Evolutionary conservation across 2,797 vertebrate species (phyloP).

Genomic region (Setipinna tenuifilis): DNA sequence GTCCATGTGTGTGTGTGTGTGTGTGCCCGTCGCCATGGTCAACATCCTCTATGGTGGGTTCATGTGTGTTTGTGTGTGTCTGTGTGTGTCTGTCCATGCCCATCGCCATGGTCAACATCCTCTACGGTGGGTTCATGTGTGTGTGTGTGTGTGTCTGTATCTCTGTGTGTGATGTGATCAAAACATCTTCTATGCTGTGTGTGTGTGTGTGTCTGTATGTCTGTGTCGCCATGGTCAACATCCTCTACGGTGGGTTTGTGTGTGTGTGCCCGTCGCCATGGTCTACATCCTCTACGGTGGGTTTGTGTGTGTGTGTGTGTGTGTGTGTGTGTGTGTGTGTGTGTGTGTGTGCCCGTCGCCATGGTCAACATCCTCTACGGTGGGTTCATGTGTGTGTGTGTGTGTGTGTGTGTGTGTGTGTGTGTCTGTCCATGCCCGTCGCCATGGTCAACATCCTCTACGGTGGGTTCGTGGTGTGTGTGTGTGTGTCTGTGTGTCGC

Average conservation of each 20-base stretch:
- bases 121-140: conserved; percentile 84
- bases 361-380: conserved; percentile 95
- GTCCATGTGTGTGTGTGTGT: conserved; percentile 48
- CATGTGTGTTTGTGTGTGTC: background rate
- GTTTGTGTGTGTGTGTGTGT: conserved; percentile 48
- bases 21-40: conserved; percentile 90
- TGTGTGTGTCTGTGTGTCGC: too few species aligned
- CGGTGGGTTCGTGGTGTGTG: conserved; percentile 85
- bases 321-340: too few species aligned
- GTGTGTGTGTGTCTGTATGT: conserved; percentile 90
- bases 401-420: background rate
- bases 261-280: conserved; percentile 88
- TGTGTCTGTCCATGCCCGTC: conserved; percentile 97
- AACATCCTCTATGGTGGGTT: conserved; percentile 88
- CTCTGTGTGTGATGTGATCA: background rate
- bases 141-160: conserved; percentile 35
- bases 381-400: conserved; percentile 70
- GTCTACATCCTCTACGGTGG: conserved; percentile 95
- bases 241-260: conserved; percentile 88
- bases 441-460: conserved; percentile 95
- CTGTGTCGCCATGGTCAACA: conserved; percentile 94
- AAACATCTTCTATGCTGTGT: background rate
- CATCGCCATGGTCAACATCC: conserved; percentile 92
- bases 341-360: conserved; percentile 96
- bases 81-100: conserved; percentile 85